Base-by-base conservation (phyloP, 2,113 vertebrate genomes). In the Sturnus vulgaris region DNA sequence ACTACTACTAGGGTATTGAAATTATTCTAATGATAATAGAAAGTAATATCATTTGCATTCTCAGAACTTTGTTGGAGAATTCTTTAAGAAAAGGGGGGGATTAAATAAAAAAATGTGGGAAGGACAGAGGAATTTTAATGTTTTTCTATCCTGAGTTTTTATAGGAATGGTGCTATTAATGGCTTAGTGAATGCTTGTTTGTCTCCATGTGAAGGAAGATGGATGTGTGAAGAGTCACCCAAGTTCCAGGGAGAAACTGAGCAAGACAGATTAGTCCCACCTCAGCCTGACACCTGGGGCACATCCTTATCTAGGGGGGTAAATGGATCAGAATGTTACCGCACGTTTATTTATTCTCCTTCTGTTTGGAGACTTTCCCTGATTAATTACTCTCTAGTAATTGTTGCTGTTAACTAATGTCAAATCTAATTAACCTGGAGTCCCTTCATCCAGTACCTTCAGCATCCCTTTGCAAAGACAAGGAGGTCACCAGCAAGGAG, bases 301-400 rank as follows among this genome's bases (percentile, higher is more conserved):
- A 94, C 64, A 27, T 97, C 95, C 95, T 98, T 98, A 97, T 98
- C 97, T 97, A 66, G 86, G 35, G 92, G 95, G 91, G 88, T 85
- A 95, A 96, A 96, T 92, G 97, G 97, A 96, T 97, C 95, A 80
- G 93, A 95, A 94, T 96, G 94, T 97, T 97, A 82, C 94, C 50
- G 39, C 96, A 83, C 64, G 98, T 98, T 98, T 98, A 98, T 98
- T 98, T 98, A 88, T 98, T 96, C 97, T 97, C 97, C 98, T 98
- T 96, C 97, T 98, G 97, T 98, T 98, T 98, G 97, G 97, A 98
- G 98, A 98, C 98, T 98, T 98, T 97, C 97, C 79, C 98, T 98
- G 98, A 98, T 98, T 98, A 98, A 98, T 98, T 98, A 96, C 97
- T 98, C 55, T 95, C 96, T 97, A 95, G 98, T 98, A 98, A 98